A percentile compares a stretch with the other conserved stretches of the same genome.
Conservation (phyloP, 2,113 vertebrate genomes). For the Lynx canadensis region DNA sequence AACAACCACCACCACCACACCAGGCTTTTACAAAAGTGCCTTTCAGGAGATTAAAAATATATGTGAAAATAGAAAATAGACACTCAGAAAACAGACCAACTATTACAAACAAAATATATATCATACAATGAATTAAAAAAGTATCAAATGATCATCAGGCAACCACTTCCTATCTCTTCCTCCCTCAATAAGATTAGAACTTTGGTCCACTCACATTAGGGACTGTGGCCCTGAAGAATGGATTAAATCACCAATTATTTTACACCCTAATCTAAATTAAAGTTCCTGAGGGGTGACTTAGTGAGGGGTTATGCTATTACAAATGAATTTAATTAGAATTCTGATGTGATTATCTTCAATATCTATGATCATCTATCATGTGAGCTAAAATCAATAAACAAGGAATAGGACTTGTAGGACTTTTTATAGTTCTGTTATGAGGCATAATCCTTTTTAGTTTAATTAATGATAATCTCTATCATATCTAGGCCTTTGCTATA, state of each 20-base stretch:
- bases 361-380: background rate
- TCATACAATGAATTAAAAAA: slow-evolving; percentile 30
- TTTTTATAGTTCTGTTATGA: slow-evolving; percentile 5
- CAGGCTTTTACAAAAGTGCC: background rate
- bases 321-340: slow-evolving; percentile 45
- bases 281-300: background rate
- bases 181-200: background rate
- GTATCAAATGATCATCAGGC: background rate
- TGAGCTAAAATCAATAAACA: background rate
- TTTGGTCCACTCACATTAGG: background rate
- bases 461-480: background rate
- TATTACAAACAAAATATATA: background rate
- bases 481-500: background rate
- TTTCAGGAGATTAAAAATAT: slow-evolving; percentile 32
- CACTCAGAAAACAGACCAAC: background rate
- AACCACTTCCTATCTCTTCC: background rate
- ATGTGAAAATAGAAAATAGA: background rate
- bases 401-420: background rate
- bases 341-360: background rate
- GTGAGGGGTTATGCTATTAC: background rate
- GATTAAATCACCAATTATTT: background rate
- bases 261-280: background rate
- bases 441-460: background rate
- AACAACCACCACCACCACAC: background rate
- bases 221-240: background rate